phyloP scores from a whole-genome alignment of 2,797 vertebrate genomes.

The Acipenser oxyrinchus region DNA sequence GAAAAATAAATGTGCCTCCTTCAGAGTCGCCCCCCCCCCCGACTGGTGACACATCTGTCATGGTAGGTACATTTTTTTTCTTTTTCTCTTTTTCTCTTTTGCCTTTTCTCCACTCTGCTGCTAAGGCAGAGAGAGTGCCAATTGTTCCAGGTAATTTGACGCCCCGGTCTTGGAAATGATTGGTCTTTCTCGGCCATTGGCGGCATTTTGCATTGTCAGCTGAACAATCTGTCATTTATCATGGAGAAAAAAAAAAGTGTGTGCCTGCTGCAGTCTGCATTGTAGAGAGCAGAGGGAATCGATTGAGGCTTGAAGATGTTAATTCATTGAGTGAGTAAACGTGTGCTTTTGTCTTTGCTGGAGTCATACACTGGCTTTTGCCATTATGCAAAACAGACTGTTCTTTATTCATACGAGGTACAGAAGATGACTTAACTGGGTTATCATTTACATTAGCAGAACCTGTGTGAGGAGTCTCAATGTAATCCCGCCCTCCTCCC shows the following conservation, averaged over 20 bases:
- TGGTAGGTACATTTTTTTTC: too few relatives aligned
- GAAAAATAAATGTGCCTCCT: too few relatives aligned
- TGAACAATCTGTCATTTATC: slow-evolving; percentile 36
- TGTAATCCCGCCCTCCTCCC: too few relatives aligned
- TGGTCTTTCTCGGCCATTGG: slow-evolving; percentile 24
- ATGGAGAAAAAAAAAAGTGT: slow-evolving; percentile 16
- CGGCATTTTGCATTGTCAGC: slow-evolving; percentile 38
- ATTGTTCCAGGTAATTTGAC: slow-evolving; percentile 32
- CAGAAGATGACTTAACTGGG: too few relatives aligned
- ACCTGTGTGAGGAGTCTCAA: too few relatives aligned
- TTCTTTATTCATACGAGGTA: slow-evolving; percentile 30
- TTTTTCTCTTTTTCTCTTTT: too few relatives aligned
- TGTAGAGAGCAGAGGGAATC: slow-evolving; percentile 4
- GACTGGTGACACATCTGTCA: too few relatives aligned
- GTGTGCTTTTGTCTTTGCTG: too few relatives aligned
- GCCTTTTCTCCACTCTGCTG: neutral
- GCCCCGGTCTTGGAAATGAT: slow-evolving; percentile 25
- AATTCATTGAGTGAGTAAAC: neutral
- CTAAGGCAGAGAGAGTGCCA: slow-evolving; percentile 15
- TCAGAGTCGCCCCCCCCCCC: too few relatives aligned
- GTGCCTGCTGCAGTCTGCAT: slow-evolving; percentile 6
- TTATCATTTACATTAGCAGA: too few relatives aligned
- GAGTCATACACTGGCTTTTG: too few relatives aligned
- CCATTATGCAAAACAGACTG: too few relatives aligned
- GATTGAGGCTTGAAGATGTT: slow-evolving; percentile 14